phyloP scores from a whole-genome alignment of 2,797 vertebrate genomes.

The Gymnothorax javanicus region DNA sequence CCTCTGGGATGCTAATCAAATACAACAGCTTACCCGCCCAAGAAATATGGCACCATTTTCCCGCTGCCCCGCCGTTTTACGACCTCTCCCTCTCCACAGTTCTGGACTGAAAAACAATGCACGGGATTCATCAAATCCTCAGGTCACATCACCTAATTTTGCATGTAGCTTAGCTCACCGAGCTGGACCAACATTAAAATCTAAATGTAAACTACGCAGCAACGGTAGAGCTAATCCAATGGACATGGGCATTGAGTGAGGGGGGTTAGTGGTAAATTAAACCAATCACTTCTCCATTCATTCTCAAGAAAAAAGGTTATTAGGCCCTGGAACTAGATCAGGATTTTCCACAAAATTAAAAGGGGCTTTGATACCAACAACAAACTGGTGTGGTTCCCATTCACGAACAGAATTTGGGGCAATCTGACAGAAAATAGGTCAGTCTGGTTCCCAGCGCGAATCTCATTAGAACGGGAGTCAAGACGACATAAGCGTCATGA shows the following conservation, averaged over 20 bases:
- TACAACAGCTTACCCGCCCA: background rate
- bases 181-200: background rate
- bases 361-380: too few relatives aligned
- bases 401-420: too few relatives aligned
- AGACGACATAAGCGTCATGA: too few relatives aligned
- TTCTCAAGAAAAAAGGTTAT: too few relatives aligned
- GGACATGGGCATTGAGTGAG: background rate
- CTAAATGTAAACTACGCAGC: background rate
- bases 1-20: background rate
- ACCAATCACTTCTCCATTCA: too few relatives aligned
- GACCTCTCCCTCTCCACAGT: slow-evolving; percentile 29
- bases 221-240: background rate
- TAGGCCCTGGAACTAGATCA: too few relatives aligned
- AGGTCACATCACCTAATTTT: background rate
- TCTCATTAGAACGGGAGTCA: too few relatives aligned
- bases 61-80: background rate
- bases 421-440: too few relatives aligned
- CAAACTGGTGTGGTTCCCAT: too few relatives aligned
- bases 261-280: too few relatives aligned
- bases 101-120: slow-evolving; percentile 39
- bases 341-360: too few relatives aligned
- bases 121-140: background rate
- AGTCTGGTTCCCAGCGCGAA: too few relatives aligned
- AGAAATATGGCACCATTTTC: background rate
- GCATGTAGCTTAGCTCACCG: background rate